These are phyloP conservation scores for Callimorpha dominula DNA, from an alignment of 2,888 invertebrate species.

Conservation along the genomic window DNA sequence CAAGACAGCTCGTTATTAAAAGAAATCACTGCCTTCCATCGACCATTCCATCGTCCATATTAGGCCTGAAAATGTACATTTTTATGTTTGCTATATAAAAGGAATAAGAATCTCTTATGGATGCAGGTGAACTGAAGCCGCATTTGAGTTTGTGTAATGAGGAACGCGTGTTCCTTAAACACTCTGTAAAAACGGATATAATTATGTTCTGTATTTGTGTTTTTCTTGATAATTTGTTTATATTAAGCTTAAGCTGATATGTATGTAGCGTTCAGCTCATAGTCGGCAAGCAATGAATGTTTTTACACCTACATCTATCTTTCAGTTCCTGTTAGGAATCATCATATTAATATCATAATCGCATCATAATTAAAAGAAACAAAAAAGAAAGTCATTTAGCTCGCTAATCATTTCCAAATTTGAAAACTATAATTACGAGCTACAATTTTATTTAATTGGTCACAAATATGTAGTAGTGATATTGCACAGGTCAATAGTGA, in stretches of 20 bases:
- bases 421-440: not conserved
- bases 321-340: too few species aligned
- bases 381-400: not conserved
- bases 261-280: constrained; percentile 21
- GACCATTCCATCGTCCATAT: constrained; percentile 71
- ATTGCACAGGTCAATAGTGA: constrained; percentile 45
- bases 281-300: constrained; percentile 28
- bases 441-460: not conserved
- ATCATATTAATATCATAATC: too few species aligned
- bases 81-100: constrained; percentile 68
- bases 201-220: constrained; percentile 34
- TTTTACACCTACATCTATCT: not conserved
- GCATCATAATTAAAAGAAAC: too few species aligned
- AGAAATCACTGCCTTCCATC: constrained; percentile 79
- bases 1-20: constrained; percentile 72
- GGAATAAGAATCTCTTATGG: constrained; percentile 70
- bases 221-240: constrained; percentile 49
- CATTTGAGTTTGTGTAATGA: constrained; percentile 59
- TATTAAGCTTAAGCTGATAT: constrained; percentile 33
- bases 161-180: constrained; percentile 51
- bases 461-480: not conserved
- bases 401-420: not conserved
- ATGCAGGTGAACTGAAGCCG: constrained; percentile 64
- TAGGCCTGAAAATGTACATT: constrained; percentile 74
- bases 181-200: constrained; percentile 46